Base-by-base conservation (phyloP, 2,888 invertebrate species). In the Ormyrus nitidulus region DNA sequence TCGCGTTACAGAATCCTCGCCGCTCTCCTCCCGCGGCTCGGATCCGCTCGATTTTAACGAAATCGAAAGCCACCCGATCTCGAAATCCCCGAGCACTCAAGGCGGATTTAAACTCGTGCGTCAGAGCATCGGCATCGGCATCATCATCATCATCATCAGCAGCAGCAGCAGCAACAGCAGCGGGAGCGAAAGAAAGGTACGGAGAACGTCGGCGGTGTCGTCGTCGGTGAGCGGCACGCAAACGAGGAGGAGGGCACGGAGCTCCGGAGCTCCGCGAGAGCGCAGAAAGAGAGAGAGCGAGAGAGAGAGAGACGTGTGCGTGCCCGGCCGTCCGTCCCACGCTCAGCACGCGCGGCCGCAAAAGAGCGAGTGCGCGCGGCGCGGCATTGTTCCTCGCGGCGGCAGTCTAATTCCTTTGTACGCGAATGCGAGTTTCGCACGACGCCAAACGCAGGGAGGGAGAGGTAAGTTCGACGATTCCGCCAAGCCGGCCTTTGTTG, bases 321-420 rank as follows among this genome's bases (percentile, higher is more conserved):
- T 74, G 62, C 19, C n/a, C 58, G 5, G 10, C 19, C 62, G 49
- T 70, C 51, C 81, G 76, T 81, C 81, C 79, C 81, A 81, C 81
- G 81, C 81, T 81, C 74, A 4, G 34, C 34, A 34, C 34, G 34
- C 34, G 34, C 11, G 44, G 10, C 58, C 77, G 56, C 53, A 59
- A 68, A 53, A 53, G 54, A 13, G 66, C 72, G 48, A 13, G 61
- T 64, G 72, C 56, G 56, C 8, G 9, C 51, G 10, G 9, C 48
- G 54, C 66, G 61, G 68, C 62, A 77, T 78, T 78, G 66, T 78
- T 71, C 59, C 68, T 11, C 59, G 44, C 56, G 13, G 19, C 70
- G 59, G 71, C 79, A 77, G 79, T 81, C 81, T 79, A 79, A 81
- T 81, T 81, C 79, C 74, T 79, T 81, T 81, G 81, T 81, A 44